Conservation (phyloP, 2,113 vertebrate genomes). For the Pangasianodon gigas region DNA sequence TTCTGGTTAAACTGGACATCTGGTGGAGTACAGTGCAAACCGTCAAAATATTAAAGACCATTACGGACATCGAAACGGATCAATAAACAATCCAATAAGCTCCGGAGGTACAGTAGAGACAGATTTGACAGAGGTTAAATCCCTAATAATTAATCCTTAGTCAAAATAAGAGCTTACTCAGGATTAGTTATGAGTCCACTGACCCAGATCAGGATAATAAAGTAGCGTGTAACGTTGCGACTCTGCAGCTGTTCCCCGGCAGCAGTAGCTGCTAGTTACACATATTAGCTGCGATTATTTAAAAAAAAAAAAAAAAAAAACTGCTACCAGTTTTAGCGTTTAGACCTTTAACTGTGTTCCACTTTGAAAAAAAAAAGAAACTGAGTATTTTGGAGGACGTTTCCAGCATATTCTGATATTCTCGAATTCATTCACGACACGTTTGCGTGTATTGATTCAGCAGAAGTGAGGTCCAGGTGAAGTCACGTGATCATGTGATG, state of each 20-base stretch:
- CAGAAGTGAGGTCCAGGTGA: not conserved
- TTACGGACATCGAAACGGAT: slow-evolving; percentile 8
- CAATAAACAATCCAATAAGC: slow-evolving; percentile 24
- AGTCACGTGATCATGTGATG: not conserved
- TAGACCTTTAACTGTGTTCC: not conserved
- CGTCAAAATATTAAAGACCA: not conserved
- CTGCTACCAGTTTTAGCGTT: not conserved
- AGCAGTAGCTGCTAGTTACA: not conserved
- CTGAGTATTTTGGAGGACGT: not conserved
- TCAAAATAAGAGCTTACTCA: not conserved
- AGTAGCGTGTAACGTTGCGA: not conserved
- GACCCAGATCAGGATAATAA: slow-evolving; percentile 7
- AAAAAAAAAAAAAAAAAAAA: not conserved
- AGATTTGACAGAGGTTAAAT: not conserved
- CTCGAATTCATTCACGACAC: not conserved
- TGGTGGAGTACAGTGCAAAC: slow-evolving; percentile 19
- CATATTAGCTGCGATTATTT: not conserved
- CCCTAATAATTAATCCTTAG: not conserved
- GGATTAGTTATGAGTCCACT: slow-evolving; percentile 8
- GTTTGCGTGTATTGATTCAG: not conserved
- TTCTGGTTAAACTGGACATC: not conserved
- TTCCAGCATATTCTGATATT: not conserved
- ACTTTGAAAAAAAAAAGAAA: not conserved
- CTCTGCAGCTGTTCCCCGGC: not conserved
- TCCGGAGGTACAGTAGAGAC: slow-evolving; percentile 10